phyloP scores from a whole-genome alignment of 2,113 vertebrate genomes.

The Oceanites oceanicus region DNA sequence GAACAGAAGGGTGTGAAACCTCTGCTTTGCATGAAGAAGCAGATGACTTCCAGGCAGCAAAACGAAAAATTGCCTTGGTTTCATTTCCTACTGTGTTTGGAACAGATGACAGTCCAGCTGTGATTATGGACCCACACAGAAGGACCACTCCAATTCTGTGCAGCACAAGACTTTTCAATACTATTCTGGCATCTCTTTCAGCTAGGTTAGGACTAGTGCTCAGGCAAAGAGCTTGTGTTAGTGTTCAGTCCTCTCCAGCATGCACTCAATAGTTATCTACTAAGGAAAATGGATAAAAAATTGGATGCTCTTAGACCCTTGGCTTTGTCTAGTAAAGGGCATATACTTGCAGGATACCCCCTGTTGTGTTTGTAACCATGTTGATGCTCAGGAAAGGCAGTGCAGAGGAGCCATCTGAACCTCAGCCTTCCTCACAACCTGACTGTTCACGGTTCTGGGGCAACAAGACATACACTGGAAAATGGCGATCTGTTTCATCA shows the following conservation, averaged over 20 bases:
- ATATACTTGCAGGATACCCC: neutral
- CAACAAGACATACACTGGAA: neutral
- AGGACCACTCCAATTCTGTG: neutral
- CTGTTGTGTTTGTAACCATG: neutral
- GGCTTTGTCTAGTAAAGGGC: neutral
- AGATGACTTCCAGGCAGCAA: slow-evolving; percentile 66
- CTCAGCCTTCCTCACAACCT: neutral
- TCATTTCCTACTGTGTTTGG: neutral
- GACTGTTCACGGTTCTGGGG: neutral
- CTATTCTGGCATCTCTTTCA: neutral
- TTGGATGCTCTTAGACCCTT: neutral
- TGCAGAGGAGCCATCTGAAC: neutral
- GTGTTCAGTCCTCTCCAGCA: neutral
- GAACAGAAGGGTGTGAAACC: slow-evolving; percentile 72
- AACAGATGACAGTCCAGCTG: neutral
- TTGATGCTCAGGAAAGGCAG: neutral
- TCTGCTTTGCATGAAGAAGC: slow-evolving; percentile 70
- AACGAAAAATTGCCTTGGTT: slow-evolving; percentile 31
- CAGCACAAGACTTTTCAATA: neutral
- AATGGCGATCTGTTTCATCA: neutral
- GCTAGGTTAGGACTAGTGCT: neutral
- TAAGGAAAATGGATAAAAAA: neutral
- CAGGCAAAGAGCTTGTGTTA: neutral
- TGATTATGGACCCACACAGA: neutral
- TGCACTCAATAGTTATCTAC: neutral